These are phyloP conservation scores for Marronus borbonicus DNA, from an alignment of 2,888 invertebrate species.

Conservation along the genomic window DNA sequence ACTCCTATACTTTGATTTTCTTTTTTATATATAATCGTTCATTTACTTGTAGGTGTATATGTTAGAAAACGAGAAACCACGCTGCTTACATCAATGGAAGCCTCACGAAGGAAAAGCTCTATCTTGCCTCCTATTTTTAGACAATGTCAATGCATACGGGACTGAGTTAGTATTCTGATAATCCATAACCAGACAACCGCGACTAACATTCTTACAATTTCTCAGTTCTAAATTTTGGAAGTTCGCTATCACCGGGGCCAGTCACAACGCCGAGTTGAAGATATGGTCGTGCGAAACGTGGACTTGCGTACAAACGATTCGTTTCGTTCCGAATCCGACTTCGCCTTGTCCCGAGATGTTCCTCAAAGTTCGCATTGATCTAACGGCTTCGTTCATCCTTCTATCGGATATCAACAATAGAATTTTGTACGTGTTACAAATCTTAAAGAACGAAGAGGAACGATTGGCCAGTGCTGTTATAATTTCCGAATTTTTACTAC, in stretches of 20 bases:
- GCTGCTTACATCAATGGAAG: slow-evolving; percentile 93
- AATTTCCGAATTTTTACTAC: slow-evolving; percentile 89
- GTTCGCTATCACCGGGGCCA: slow-evolving; percentile 92
- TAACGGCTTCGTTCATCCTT: slow-evolving; percentile 88
- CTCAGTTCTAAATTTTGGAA: slow-evolving; percentile 90
- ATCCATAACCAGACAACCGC: slow-evolving; percentile 5
- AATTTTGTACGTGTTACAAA: slow-evolving; percentile 87
- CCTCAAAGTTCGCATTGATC: slow-evolving; percentile 87
- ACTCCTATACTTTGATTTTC: too few relatives aligned
- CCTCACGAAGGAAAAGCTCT: slow-evolving; percentile 92
- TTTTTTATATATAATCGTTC: slow-evolving; percentile 2
- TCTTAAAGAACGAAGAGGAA: slow-evolving; percentile 77
- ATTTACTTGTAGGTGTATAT: slow-evolving; percentile 83
- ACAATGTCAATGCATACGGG: slow-evolving; percentile 87
- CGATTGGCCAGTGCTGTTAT: slow-evolving; percentile 79
- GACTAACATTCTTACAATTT: slow-evolving; percentile 52
- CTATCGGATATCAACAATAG: slow-evolving; percentile 90
- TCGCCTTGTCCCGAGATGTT: slow-evolving; percentile 70
- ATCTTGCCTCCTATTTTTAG: slow-evolving; percentile 92
- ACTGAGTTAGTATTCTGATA: slow-evolving; percentile 77
- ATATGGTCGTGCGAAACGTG: slow-evolving; percentile 96
- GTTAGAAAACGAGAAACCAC: slow-evolving; percentile 79
- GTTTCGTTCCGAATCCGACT: slow-evolving; percentile 74
- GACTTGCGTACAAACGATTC: slow-evolving; percentile 92
- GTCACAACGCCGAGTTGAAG: slow-evolving; percentile 91